Percentiles rank a stretch among this genome's conserved stretches.
Evolutionary conservation across 2,113 vertebrate genomes (phyloP).

Genomic region (Centrocercus urophasianus): DNA sequence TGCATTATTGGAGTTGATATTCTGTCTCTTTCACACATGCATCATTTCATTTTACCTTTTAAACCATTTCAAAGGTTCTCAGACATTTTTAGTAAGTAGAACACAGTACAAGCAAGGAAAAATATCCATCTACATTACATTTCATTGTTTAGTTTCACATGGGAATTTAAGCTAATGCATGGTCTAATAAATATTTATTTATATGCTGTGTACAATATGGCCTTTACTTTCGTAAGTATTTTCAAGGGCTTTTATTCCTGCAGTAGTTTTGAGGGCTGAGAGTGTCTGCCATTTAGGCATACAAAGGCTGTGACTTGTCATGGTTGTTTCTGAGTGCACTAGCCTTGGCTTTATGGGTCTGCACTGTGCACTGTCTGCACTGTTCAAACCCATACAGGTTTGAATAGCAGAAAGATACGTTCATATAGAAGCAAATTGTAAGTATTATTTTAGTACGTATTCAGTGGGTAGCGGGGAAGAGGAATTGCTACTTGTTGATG

Average conservation of each 20-base stretch:
- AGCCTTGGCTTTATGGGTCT: neutral
- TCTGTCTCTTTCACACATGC: neutral
- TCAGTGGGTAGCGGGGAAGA: neutral
- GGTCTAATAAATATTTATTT: neutral
- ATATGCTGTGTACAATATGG: neutral
- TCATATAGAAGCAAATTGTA: neutral
- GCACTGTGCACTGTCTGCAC: neutral
- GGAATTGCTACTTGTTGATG: neutral
- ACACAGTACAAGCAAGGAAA: neutral
- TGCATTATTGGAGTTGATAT: neutral
- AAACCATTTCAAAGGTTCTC: neutral
- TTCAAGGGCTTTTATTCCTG: slow-evolving; percentile 3
- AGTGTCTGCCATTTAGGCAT: neutral
- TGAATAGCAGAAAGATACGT: neutral
- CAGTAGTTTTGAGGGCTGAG: neutral
- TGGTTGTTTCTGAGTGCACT: neutral
- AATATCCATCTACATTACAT: neutral
- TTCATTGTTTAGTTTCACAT: neutral
- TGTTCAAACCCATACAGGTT: neutral
- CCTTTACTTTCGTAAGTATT: slow-evolving; percentile 27
- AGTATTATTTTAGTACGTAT: neutral
- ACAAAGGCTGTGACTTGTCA: slow-evolving; percentile 11
- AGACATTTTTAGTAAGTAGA: neutral
- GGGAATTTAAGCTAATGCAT: neutral
- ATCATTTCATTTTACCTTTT: neutral